A percentile compares a stretch with the other conserved stretches of the same genome.
Conservation (phyloP, 1,140 invertebrate genomes). For the Heliothis subflexa region DNA sequence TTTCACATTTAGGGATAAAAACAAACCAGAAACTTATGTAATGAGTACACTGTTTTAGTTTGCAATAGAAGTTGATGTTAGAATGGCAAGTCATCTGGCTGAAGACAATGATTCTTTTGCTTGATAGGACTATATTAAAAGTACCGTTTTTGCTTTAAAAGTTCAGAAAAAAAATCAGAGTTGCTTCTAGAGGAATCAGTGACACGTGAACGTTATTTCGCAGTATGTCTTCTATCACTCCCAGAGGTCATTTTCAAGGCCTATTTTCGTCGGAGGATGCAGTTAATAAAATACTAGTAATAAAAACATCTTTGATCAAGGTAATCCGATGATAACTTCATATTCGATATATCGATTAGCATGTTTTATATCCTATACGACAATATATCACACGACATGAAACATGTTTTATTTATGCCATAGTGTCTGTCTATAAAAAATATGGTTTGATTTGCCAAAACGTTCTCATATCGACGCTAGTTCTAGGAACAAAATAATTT, state of each 20-base stretch:
- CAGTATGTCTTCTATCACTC: too few relatives aligned
- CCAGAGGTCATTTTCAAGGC: too few relatives aligned
- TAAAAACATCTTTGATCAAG: not conserved
- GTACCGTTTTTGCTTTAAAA: too few relatives aligned
- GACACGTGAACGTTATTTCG: too few relatives aligned
- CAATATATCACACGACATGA: not conserved
- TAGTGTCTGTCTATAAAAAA: not conserved
- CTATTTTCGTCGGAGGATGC: too few relatives aligned
- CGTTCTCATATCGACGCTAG: not conserved
- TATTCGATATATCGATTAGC: conserved; percentile 30
- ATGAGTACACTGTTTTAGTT: not conserved
- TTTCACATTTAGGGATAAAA: conserved; percentile 27
- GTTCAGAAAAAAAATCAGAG: too few relatives aligned
- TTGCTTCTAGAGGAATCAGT: too few relatives aligned
- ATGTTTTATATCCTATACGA: conserved; percentile 27
- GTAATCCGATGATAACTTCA: conserved; percentile 31
- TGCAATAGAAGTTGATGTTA: not conserved
- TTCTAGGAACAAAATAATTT: conserved; percentile 25
- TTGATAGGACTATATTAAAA: too few relatives aligned
- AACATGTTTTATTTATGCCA: conserved; percentile 8
- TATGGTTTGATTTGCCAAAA: not conserved
- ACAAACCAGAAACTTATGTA: not conserved
- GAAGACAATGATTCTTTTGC: too few relatives aligned
- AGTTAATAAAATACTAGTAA: conserved; percentile 3
- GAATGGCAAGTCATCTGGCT: too few relatives aligned